Conservation (phyloP, 2,113 vertebrate species). For the Prunella himalayana region DNA sequence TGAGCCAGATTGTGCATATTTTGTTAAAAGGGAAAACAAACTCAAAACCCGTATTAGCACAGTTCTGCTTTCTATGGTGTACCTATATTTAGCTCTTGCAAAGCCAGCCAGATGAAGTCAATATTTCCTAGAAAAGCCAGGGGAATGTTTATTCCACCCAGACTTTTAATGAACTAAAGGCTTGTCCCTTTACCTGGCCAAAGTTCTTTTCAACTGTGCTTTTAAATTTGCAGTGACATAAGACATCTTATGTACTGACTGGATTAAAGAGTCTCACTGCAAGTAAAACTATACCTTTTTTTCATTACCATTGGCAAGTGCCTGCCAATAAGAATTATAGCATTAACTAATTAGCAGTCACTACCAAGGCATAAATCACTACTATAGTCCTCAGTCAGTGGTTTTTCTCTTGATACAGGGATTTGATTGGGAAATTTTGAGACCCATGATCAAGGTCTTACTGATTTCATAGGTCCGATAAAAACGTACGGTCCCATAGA, state of each 20-base stretch:
- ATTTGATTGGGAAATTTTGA: background rate
- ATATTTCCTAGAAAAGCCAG: background rate
- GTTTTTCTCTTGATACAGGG: background rate
- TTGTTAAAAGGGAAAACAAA: background rate
- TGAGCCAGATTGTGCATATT: background rate
- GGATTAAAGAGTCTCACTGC: background rate
- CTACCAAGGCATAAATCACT: background rate
- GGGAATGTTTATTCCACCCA: background rate
- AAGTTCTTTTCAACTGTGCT: background rate
- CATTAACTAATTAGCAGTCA: background rate
- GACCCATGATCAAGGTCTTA: background rate
- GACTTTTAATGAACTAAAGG: background rate
- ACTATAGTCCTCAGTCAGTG: background rate
- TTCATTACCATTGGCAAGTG: background rate
- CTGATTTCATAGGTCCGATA: background rate
- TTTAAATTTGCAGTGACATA: background rate
- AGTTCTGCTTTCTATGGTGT: background rate
- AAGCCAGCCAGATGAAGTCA: background rate
- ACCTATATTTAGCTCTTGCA: background rate
- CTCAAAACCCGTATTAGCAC: background rate
- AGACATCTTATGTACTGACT: background rate
- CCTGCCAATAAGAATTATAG: background rate
- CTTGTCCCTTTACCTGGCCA: background rate
- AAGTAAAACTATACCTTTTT: background rate
- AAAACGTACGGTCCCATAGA: background rate